phyloP scores from a whole-genome alignment of 2,797 vertebrate genomes.

The Xenopus petersii region DNA sequence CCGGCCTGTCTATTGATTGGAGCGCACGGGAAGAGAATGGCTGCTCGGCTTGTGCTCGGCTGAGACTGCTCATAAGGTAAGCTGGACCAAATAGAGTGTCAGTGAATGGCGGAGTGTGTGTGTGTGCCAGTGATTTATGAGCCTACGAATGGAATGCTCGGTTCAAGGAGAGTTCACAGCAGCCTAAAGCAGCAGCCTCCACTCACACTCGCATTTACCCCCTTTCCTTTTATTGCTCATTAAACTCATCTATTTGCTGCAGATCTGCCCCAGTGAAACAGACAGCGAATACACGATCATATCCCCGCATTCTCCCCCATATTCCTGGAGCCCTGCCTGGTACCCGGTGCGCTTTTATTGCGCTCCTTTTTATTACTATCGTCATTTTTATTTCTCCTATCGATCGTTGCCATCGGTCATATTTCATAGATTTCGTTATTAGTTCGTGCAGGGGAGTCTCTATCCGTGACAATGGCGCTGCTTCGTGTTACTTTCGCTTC shows the following conservation, averaged over 20 bases:
- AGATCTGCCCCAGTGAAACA: no score
- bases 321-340: no score
- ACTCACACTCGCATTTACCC: slow-evolving; percentile 61
- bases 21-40: slow-evolving; percentile 48
- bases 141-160: slow-evolving; percentile 93
- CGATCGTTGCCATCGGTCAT: no score
- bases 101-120: slow-evolving; percentile 86
- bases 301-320: no score
- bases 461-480: no score
- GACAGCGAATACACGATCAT: no score
- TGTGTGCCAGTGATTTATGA: slow-evolving; percentile 97
- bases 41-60: slow-evolving; percentile 58
- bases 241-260: slow-evolving; percentile 48
- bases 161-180: slow-evolving; percentile 99
- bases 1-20: slow-evolving; percentile 22
- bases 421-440: no score
- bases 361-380: no score
- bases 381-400: no score
- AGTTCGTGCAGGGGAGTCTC: no score
- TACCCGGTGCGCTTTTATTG: no score
- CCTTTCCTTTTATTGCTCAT: slow-evolving; percentile 51
- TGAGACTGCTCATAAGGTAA: slow-evolving; percentile 85
- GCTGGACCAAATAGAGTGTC: slow-evolving; percentile 78
- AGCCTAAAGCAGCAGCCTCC: slow-evolving; percentile 86
- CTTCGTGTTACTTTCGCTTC: no score